These are phyloP conservation scores for Sinohyriopsis cumingii DNA, from an alignment of 2,888 invertebrate genomes.

Conservation along the genomic window DNA sequence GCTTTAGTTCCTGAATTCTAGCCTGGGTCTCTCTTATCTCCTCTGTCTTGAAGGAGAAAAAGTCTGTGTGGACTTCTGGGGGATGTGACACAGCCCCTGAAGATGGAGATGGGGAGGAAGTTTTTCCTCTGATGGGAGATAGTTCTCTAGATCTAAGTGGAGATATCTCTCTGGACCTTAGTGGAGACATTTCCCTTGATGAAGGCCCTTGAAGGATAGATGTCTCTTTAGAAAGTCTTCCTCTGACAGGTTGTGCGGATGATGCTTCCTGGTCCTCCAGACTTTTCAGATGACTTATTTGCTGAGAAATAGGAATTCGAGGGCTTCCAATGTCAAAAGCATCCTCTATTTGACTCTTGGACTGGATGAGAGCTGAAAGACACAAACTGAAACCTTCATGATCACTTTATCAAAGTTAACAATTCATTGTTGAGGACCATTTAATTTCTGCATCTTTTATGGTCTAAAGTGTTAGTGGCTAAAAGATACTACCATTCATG, in stretches of 20 bases:
- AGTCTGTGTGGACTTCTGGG: conserved; percentile 26
- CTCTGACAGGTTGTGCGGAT: too few species aligned
- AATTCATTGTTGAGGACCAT: too few species aligned
- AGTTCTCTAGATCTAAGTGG: not conserved
- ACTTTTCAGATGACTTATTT: conserved; percentile 12
- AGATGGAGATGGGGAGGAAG: not conserved
- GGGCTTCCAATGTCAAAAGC: conserved; percentile 5
- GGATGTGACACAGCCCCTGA: not conserved
- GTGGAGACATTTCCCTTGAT: too few species aligned
- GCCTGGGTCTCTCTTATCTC: conserved; percentile 13
- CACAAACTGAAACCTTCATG: too few species aligned
- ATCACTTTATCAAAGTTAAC: too few species aligned
- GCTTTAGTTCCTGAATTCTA: conserved; percentile 26
- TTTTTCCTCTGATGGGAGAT: not conserved
- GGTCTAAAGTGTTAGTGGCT: too few species aligned
- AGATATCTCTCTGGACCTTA: not conserved
- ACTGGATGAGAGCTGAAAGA: too few species aligned
- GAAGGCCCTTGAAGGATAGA: too few species aligned
- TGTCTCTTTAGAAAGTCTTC: too few species aligned
- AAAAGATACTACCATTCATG: too few species aligned
- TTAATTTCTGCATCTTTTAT: too few species aligned
- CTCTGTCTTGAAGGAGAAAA: conserved; percentile 40
- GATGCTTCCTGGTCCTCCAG: conserved; percentile 2
- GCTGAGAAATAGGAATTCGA: conserved; percentile 5
- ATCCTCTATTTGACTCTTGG: too few species aligned